Conservation (phyloP, 2,888 invertebrate genomes). For the Parapristionchus giblindavisi region DNA sequence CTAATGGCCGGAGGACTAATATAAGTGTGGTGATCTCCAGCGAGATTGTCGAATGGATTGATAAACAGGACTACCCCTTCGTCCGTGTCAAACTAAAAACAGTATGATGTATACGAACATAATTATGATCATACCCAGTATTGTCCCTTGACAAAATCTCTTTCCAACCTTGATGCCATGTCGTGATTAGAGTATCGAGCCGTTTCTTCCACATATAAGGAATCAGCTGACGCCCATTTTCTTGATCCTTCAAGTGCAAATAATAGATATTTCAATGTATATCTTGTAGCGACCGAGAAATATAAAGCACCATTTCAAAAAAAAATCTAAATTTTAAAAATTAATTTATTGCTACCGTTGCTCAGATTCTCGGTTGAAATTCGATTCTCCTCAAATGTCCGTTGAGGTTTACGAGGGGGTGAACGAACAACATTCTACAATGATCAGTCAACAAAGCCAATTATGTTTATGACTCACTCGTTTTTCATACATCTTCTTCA, state of each 20-base stretch:
- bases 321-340: too few species aligned
- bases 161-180: background rate
- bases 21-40: constrained; percentile 35
- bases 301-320: too few species aligned
- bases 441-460: too few species aligned
- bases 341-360: too few species aligned
- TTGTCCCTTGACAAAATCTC: background rate
- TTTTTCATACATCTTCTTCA: constrained; percentile 26
- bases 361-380: background rate
- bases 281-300: too few species aligned
- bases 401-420: constrained; percentile 13
- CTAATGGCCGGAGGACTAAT: background rate
- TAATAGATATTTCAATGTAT: too few species aligned
- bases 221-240: too few species aligned
- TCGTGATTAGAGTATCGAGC: background rate
- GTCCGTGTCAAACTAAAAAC: constrained; percentile 10
- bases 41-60: constrained; percentile 51
- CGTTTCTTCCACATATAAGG: background rate
- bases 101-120: too few species aligned
- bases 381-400: constrained; percentile 18
- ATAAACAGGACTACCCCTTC: constrained; percentile 37
- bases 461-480: constrained; percentile 15
- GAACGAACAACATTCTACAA: background rate
- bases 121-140: constrained; percentile 17
- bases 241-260: too few species aligned